Conservation (phyloP, 2,113 vertebrate species). For the Antechinus stuartii region DNA sequence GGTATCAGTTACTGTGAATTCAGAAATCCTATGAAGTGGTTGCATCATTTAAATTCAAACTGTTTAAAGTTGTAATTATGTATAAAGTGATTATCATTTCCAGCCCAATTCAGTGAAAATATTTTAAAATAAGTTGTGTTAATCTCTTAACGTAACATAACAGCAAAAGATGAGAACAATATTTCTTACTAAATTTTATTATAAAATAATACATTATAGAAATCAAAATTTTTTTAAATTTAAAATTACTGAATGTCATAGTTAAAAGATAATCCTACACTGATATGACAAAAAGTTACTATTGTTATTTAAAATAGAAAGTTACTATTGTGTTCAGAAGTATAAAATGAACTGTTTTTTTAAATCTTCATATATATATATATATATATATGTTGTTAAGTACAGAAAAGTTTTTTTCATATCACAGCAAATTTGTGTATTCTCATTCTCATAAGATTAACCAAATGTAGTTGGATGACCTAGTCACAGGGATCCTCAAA, state of each 20-base stretch:
- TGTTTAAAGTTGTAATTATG: not conserved
- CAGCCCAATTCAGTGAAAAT: not conserved
- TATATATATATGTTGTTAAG: not conserved
- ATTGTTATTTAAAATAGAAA: not conserved
- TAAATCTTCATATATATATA: no score
- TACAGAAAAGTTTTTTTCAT: not conserved
- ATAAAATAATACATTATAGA: not conserved
- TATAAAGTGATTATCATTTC: not conserved
- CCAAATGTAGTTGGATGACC: not conserved
- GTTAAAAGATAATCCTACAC: not conserved
- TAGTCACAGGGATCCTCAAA: no score
- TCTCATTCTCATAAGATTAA: not conserved
- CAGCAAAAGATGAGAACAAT: not conserved
- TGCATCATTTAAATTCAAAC: not conserved
- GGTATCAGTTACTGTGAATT: not conserved
- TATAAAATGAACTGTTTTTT: not conserved
- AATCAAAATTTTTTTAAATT: not conserved
- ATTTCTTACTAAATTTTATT: not conserved
- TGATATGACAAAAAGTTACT: not conserved
- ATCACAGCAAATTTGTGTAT: not conserved
- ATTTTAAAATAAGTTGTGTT: not conserved
- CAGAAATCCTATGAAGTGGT: not conserved
- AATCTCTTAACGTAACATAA: not conserved
- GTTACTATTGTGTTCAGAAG: not conserved
- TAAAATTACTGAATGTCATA: not conserved